Evolutionary conservation across 2,113 vertebrate species (phyloP).

Genomic region (Lates calcarifer): DNA sequence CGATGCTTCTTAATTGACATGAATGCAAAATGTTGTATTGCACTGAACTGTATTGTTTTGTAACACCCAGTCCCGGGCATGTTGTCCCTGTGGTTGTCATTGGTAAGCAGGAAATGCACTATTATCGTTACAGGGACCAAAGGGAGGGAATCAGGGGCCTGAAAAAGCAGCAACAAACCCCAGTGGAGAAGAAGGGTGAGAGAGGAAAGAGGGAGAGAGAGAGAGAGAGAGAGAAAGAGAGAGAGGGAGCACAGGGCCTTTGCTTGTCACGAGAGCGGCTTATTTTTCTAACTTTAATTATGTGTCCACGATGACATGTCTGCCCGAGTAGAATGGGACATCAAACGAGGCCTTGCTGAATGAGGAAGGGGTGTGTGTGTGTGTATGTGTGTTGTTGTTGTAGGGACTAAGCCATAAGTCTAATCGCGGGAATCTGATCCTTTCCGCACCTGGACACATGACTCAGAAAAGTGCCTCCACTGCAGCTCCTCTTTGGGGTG

Average conservation of each 20-base stretch:
- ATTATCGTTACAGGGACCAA: constrained; percentile 53
- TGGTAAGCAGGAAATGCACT: constrained; percentile 74
- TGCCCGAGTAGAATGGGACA: constrained; percentile 44
- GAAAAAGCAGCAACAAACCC: constrained; percentile 46
- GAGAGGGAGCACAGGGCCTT: constrained; percentile 34
- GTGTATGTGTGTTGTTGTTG: too few species aligned
- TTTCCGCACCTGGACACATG: constrained; percentile 71
- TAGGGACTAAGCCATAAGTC: constrained; percentile 61
- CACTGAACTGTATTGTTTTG: constrained; percentile 32
- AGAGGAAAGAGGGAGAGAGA: neutral
- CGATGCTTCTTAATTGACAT: neutral
- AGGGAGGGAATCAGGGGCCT: constrained; percentile 33
- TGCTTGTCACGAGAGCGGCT: constrained; percentile 47
- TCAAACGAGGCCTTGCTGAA: constrained; percentile 58
- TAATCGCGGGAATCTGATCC: constrained; percentile 78
- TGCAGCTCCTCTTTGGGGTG: constrained; percentile 48
- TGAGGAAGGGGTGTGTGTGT: constrained; percentile 49
- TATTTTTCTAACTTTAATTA: constrained; percentile 72
- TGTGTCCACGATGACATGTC: constrained; percentile 66
- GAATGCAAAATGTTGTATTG: constrained; percentile 25
- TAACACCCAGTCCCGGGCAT: neutral
- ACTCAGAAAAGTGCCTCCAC: constrained; percentile 51
- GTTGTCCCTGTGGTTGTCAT: constrained; percentile 60
- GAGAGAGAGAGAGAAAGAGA: neutral
- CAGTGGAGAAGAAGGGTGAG: constrained; percentile 25